Base-by-base conservation (phyloP, 1,140 invertebrate genomes). In the Drosophila leontia region DNA sequence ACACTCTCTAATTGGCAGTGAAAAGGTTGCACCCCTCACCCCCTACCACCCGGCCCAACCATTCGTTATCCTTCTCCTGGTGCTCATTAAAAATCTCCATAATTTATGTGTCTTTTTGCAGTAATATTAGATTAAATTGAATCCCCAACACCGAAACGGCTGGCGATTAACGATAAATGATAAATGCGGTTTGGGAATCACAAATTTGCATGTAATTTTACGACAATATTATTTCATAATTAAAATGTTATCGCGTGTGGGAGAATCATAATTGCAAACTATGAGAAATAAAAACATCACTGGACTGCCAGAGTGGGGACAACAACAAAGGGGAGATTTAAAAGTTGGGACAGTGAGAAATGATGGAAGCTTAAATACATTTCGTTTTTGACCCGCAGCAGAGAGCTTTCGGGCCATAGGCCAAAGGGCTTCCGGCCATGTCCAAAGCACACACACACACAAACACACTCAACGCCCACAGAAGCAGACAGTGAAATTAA, bases 1-100 rank as follows among this genome's bases (percentile, higher is more conserved):
- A 74, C 70, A 83, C 59, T 60, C 65, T 65, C 80, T 88, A 87
- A 87, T 90, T 87, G 84, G 82, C 84, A 88, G 55, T 64, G 53
- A 78, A 78, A 88, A 75, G 69, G 51, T 42, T 50, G 45, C 42
- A 17, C n/a, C 34, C 60, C 13, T 7, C 9, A 13, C 19, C 12
- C 19, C 19, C 9, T 19, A 5, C 26, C 26, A 26, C 3, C 3
- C 5, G 3, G 9, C 19, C 32, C 35, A 11, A 11, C 15, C 64
- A 3, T 4, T 1, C 23, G 11, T 26, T 34, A 47, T 71, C 50
- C 68, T 69, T 70, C 17, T 56, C 39, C 45, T 39, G 56, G 26
- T 12, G 71, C 63, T 65, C 63, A 70, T 80, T 80, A 88, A 80
- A 78, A 74, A 78, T 87, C 59, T 72, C 19, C 70, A 74, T 80